phyloP scores from a whole-genome alignment of 2,888 invertebrate genomes.

The Troides oblongomaculatus region DNA sequence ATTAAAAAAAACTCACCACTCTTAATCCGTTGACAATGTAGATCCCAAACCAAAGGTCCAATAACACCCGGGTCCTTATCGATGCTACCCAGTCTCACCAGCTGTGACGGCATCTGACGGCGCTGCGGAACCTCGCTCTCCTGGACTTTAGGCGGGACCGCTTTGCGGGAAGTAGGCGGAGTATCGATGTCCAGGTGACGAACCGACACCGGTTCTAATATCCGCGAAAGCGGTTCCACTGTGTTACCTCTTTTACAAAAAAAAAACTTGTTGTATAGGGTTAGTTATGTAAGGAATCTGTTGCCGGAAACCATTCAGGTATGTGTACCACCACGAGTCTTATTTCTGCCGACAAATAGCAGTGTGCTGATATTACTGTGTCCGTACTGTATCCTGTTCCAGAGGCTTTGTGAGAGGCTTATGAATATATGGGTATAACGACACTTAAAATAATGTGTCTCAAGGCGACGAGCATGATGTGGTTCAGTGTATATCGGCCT shows the following conservation, averaged over 20 bases:
- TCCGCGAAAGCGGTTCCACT: constrained; percentile 88
- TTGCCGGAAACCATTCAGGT: too few relatives aligned
- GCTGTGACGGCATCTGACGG: constrained; percentile 70
- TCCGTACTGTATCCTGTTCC: too few relatives aligned
- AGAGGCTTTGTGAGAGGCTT: too few relatives aligned
- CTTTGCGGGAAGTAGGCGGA: constrained; percentile 52
- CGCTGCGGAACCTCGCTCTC: constrained; percentile 57
- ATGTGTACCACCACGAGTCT: too few relatives aligned
- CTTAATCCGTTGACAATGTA: constrained; percentile 85
- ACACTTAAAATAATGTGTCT: too few relatives aligned
- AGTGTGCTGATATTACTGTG: too few relatives aligned
- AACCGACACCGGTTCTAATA: constrained; percentile 89
- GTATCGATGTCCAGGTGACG: constrained; percentile 83
- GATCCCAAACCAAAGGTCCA: constrained; percentile 91
- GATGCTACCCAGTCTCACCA: constrained; percentile 85
- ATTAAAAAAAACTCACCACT: constrained; percentile 58
- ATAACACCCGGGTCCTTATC: constrained; percentile 91
- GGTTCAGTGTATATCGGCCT: too few relatives aligned
- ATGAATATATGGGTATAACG: too few relatives aligned
- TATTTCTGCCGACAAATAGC: too few relatives aligned
- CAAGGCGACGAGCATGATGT: too few relatives aligned
- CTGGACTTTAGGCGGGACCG: constrained; percentile 33
- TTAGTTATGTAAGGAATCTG: too few relatives aligned
- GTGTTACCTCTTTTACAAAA: constrained; percentile 79
- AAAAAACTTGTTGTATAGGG: too few relatives aligned